These are phyloP conservation scores for Perdita meconis DNA, from an alignment of 2,888 invertebrate genomes.

Conservation along the genomic window DNA sequence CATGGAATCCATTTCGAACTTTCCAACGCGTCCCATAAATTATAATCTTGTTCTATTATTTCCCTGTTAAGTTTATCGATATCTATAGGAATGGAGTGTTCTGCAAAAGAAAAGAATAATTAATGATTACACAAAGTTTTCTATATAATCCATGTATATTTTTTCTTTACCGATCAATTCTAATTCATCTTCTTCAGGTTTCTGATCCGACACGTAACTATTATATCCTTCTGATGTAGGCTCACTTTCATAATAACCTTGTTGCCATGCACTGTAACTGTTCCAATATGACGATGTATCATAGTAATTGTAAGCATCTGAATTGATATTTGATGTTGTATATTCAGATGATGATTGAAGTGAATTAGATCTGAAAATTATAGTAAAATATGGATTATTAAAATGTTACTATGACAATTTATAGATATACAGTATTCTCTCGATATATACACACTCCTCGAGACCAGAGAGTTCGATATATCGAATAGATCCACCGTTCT, in stretches of 20 bases:
- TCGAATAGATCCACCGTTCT: too few relatives aligned
- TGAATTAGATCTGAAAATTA: constrained; percentile 87
- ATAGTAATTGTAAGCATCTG: constrained; percentile 88
- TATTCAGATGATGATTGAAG: constrained; percentile 81
- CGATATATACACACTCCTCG: too few relatives aligned
- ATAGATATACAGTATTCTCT: too few relatives aligned
- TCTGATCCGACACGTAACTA: constrained; percentile 84
- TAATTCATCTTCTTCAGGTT: constrained; percentile 87
- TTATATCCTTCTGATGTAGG: constrained; percentile 85
- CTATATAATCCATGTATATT: neutral
- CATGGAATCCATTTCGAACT: constrained; percentile 93
- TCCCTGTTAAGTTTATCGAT: constrained; percentile 92
- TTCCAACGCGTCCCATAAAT: constrained; percentile 92
- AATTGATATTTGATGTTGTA: constrained; percentile 78
- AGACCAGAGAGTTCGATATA: too few relatives aligned
- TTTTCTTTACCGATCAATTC: constrained; percentile 88
- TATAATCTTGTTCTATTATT: constrained; percentile 90
- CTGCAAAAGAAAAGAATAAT: constrained; percentile 85
- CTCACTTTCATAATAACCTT: constrained; percentile 88
- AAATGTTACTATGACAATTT: constrained; percentile 22
- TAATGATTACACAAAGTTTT: constrained; percentile 2
- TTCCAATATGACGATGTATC: constrained; percentile 95
- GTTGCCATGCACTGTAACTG: constrained; percentile 92
- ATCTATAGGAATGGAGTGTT: constrained; percentile 91
- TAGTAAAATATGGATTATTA: constrained; percentile 4